Evolutionary conservation across 1,140 invertebrate genomes (phyloP).

Genomic region (Hestina assimilis): DNA sequence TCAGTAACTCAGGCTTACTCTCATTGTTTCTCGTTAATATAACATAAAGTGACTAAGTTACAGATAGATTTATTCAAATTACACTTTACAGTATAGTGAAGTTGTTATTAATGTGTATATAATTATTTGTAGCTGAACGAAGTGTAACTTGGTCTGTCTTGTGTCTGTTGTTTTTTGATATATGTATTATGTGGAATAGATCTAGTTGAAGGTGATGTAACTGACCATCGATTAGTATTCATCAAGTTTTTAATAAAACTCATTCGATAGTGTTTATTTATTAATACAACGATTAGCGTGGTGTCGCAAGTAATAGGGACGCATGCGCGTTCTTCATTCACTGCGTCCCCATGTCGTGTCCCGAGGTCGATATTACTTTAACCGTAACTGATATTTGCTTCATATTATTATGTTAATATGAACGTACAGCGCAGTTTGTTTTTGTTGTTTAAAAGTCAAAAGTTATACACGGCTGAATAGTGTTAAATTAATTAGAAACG

Average conservation of each 20-base stretch:
- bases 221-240: constrained; percentile 5
- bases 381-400: too few relatives aligned
- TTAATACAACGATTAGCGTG: constrained; percentile 33
- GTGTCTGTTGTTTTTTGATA: too few relatives aligned
- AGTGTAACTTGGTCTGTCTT: too few relatives aligned
- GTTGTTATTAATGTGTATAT: too few relatives aligned
- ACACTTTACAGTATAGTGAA: too few relatives aligned
- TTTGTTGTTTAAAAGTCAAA: background rate
- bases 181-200: background rate
- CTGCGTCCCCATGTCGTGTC: constrained; percentile 31
- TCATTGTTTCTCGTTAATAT: background rate
- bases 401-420: too few relatives aligned
- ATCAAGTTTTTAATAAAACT: background rate
- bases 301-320: constrained; percentile 27
- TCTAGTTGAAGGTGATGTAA: background rate
- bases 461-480: background rate
- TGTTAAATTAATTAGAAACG: background rate
- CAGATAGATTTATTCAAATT: too few relatives aligned
- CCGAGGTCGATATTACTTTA: constrained; percentile 48
- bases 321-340: constrained; percentile 59
- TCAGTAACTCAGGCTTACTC: constrained; percentile 17
- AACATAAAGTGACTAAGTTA: too few relatives aligned
- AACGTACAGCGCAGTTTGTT: background rate
- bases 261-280: constrained; percentile 35
- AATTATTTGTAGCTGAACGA: too few relatives aligned